phyloP scores from a whole-genome alignment of 2,113 vertebrate species.

The Columbina picui region DNA sequence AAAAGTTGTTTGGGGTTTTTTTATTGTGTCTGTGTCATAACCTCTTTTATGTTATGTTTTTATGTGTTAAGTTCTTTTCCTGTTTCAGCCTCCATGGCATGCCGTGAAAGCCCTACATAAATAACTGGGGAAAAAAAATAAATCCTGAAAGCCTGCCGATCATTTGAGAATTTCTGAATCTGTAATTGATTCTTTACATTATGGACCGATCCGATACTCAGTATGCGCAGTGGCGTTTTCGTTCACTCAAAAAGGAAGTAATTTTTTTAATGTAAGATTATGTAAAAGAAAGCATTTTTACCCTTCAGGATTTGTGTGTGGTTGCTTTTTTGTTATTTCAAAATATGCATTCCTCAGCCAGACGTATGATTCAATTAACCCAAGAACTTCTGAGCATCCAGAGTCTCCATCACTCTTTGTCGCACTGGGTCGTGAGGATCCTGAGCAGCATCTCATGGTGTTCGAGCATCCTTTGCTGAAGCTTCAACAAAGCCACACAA shows the following conservation, averaged over 20 bases:
- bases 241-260: not conserved
- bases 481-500: not conserved
- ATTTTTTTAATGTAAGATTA: not conserved
- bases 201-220: not conserved
- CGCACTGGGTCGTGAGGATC: not conserved
- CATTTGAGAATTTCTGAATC: not conserved
- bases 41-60: constrained; percentile 26
- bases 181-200: not conserved
- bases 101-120: not conserved
- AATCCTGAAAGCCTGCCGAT: not conserved
- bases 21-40: constrained; percentile 41
- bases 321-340: not conserved
- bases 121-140: not conserved
- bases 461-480: not conserved
- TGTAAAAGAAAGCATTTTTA: not conserved
- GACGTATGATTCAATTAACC: not conserved
- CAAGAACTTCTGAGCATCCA: not conserved
- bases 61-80: constrained; percentile 21
- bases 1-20: not conserved
- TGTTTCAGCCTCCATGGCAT: constrained; percentile 6
- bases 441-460: not conserved
- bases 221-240: not conserved
- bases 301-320: not conserved
- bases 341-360: not conserved
- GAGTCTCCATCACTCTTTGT: not conserved